phyloP scores from a whole-genome alignment of 53 echinoderm and acorn worm genomes.

The Antedon mediterranea region DNA sequence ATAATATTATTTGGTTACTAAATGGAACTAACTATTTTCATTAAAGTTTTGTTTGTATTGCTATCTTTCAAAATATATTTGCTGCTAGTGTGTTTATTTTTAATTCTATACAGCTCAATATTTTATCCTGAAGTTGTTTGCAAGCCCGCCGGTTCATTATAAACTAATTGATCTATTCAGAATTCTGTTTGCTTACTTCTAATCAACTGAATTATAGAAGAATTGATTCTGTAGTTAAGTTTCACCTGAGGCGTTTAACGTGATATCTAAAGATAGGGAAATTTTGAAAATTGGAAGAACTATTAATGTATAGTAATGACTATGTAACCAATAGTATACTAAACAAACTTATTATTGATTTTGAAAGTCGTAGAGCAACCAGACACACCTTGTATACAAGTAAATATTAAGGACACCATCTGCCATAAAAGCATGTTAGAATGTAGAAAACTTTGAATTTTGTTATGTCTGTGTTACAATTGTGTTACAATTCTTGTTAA shows the following conservation, averaged over 20 bases:
- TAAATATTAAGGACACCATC: no score
- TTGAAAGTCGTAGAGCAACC: no score
- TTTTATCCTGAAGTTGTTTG: neutral
- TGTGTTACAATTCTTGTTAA: no score
- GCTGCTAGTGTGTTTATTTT: slow-evolving; percentile 76
- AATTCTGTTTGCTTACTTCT: neutral
- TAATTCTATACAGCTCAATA: slow-evolving; percentile 57
- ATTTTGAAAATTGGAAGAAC: neutral
- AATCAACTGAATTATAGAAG: neutral
- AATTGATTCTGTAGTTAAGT: neutral
- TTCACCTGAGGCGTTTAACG: neutral
- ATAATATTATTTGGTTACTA: no score
- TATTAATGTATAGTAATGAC: neutral
- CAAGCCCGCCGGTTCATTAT: neutral
- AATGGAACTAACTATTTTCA: no score
- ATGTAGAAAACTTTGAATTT: no score
- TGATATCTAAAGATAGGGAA: neutral
- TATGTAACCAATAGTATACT: neutral
- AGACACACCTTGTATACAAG: no score
- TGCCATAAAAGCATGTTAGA: no score
- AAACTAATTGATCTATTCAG: neutral
- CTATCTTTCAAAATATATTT: slow-evolving; percentile 22
- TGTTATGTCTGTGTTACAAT: no score
- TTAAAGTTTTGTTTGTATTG: neutral
- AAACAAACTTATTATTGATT: neutral